Base-by-base conservation (phyloP, 2,113 vertebrate species). In the Petrocephalus microphthalmus region DNA sequence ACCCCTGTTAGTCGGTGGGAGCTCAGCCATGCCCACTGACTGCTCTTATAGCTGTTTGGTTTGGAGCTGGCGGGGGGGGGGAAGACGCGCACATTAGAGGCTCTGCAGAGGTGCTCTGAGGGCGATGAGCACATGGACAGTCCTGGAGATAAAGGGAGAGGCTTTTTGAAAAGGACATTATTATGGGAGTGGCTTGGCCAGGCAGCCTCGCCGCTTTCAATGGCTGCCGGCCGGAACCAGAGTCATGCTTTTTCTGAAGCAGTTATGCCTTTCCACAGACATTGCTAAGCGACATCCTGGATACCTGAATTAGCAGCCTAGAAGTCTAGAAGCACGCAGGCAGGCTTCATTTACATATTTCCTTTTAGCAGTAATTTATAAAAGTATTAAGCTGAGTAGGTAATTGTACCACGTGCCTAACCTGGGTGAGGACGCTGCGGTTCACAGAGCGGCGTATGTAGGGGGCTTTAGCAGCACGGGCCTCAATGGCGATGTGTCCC, bases 381-480 rank as follows among this genome's bases (percentile, higher is more conserved):
- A 85, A 56, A 56, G 25, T 85, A 83, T 49, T 83, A 83, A 22
- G 10, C 22, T 17, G 7, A 42, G 33, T 29, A 42, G 71, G 17
- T 42, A 5, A 74, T 74, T 74, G 3, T 42, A 4, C 5, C 71
- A 74, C 33, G 1, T 42, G 37, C 47, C 45, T 49, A 74, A 74
- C 71, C 71, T 37, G 33, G 33, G 33, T 42, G 71, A 25, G 7
- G 47, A 22, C 11, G 17, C 20, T 8, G 19, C 7, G 20, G 81
- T 49, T 20, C 20, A 42, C 94, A 93, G 94, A 94, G 91, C 91
- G 86, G 89, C 90, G 81, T 90, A 90, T 91, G 89, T 92, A 89
- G 91, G 90, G 87, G 53, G 89, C 89, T 91, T 89, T 91, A 91
- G 90, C 90, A 88, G 90, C 90, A 89, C 87, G 57, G n/a, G 89